Evolutionary conservation across 2,888 invertebrate species (phyloP), one percentile per base, ranked within the genome.

Genomic region (Nomada fucata): DNA sequence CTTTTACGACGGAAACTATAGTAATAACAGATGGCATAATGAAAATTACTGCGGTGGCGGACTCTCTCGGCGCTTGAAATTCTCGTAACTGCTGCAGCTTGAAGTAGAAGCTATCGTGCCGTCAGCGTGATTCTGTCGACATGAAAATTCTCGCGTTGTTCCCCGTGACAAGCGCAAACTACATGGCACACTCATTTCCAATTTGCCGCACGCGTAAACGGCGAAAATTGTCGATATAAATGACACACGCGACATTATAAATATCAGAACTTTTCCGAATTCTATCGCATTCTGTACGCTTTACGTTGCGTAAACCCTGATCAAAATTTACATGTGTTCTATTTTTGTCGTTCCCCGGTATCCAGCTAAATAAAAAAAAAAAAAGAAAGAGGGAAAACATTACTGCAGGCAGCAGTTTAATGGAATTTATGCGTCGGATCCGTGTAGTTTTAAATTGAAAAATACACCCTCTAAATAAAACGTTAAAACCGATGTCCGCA

Each of bases 1-100:
- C 23, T 57, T 68, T 29, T 47, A 29, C 44, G 73, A 57, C 23
- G 15, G 67, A 44, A 65, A 63, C 79, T 68, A 53, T 64, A 68
- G 68, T 53, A 79, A 80, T 79, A 72, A 79, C 68, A 59, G 36
- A 64, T 52, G 79, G 50, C 29, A 47, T 73, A 72, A 80, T 59
- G 73, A 68, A 79, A 72, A 72, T 72, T 68, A 63, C 72, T 52
- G 52, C 18, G 55, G 23, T 4, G 53, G 52, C 55, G 53, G 68
- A 64, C 68, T 36, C 44, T 50, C 44, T 50, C 36, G 68, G 55
- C 71, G 50, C 9, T 26, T 61, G 79, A 79, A 72, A 68, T 72
- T 64, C 53, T 20, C n/a, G 9, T 20, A 72, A 53, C 67, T 63
- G 36, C 23, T 9, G 23, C 57, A 67, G 50, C 18, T n/a, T 26